Conservation (phyloP, 2,797 vertebrate genomes). For the Acrossocheilus wenchowensis region DNA sequence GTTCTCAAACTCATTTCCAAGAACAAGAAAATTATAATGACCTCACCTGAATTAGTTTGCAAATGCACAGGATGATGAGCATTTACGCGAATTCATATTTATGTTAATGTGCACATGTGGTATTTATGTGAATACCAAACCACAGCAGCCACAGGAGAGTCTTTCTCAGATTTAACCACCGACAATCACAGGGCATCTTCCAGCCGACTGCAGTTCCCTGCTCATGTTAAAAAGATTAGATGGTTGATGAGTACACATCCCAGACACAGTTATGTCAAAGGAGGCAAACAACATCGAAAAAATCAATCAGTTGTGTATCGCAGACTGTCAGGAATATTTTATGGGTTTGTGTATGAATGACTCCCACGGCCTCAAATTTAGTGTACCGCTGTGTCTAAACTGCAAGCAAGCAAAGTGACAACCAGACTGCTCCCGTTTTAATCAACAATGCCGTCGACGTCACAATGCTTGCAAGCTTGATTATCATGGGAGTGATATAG, state of each 20-base stretch:
- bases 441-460: not conserved
- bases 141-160: conserved; percentile 50
- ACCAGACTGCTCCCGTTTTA: conserved; percentile 8
- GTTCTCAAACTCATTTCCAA: conserved; percentile 7
- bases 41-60: not conserved
- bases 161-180: conserved; percentile 6
- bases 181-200: conserved; percentile 11
- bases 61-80: not conserved
- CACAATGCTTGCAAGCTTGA: not conserved
- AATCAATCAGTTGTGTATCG: conserved; percentile 46
- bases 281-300: not conserved
- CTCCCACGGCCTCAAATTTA: not conserved
- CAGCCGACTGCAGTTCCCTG: conserved; percentile 3
- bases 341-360: not conserved
- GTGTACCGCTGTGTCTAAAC: not conserved
- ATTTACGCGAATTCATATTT: not conserved
- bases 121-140: not conserved
- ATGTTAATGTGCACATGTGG: not conserved
- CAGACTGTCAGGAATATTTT: conserved; percentile 35
- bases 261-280: conserved; percentile 30
- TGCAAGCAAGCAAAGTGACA: not conserved
- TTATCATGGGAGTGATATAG: not conserved
- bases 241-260: not conserved
- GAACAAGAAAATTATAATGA: conserved; percentile 4
- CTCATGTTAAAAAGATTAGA: conserved; percentile 33